These are phyloP conservation scores for Eleutherodactylus coqui DNA, from an alignment of 2,797 vertebrate species.

Conservation along the genomic window DNA sequence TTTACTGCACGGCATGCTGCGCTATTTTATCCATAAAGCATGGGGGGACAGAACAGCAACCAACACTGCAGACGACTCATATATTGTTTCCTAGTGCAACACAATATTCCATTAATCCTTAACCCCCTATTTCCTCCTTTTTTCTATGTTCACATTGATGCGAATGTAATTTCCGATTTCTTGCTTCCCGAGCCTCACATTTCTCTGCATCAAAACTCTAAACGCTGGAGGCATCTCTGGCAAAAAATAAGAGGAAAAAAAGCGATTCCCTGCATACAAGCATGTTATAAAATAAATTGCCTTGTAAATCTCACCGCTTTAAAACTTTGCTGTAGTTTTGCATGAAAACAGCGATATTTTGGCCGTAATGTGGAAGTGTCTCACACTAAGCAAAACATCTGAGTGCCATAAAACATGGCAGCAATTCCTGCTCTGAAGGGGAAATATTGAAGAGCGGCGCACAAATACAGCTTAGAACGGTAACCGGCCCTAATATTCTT, in stretches of 20 bases:
- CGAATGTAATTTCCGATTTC: not conserved
- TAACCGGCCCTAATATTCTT: conserved; percentile 35
- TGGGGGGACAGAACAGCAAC: no score
- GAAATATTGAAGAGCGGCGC: conserved; percentile 20
- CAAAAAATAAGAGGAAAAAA: not conserved
- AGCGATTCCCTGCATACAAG: conserved; percentile 22
- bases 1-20: no score
- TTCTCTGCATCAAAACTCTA: conserved; percentile 3
- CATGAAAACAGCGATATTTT: conserved; percentile 47
- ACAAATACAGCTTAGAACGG: not conserved
- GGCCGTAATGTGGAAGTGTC: conserved; percentile 27
- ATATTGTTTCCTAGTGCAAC: no score
- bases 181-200: not conserved
- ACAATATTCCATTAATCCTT: not conserved
- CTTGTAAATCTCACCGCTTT: conserved; percentile 36
- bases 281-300: conserved; percentile 30
- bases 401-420: conserved; percentile 52
- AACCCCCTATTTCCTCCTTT: not conserved
- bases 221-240: conserved; percentile 13
- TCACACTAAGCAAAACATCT: conserved; percentile 50
- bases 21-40: no score
- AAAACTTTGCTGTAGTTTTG: conserved; percentile 44
- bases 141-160: not conserved
- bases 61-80: no score
- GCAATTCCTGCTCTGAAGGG: conserved; percentile 10